Evolutionary conservation across 1,140 invertebrate genomes (phyloP).

Genomic region (Bombus turneri): DNA sequence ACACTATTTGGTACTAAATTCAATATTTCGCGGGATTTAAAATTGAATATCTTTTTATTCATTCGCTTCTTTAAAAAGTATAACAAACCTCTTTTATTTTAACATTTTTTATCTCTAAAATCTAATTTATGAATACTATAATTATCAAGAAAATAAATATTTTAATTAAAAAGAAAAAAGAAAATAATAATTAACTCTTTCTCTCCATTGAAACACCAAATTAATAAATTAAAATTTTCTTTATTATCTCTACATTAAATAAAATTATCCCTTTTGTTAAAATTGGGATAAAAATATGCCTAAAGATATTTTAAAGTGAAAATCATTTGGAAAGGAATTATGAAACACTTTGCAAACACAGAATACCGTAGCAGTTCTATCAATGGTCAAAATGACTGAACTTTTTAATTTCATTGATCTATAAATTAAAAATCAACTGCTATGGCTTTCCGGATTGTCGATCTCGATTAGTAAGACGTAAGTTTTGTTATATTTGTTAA

Average conservation of each 20-base stretch:
- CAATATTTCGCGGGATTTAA: not conserved
- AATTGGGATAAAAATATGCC: not conserved
- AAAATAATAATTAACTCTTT: not conserved
- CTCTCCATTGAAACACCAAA: not conserved
- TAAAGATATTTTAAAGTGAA: not conserved
- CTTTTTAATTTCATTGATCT: not conserved
- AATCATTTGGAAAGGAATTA: not conserved
- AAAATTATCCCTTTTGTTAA: not conserved
- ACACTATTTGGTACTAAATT: not conserved
- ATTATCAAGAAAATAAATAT: not conserved
- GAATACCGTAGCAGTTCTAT: slow-evolving; percentile 43
- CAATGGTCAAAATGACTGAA: not conserved
- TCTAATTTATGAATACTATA: not conserved
- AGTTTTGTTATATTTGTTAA: slow-evolving; percentile 78
- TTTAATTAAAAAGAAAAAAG: no score
- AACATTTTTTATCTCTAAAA: not conserved
- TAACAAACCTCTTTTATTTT: no score
- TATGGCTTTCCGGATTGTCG: slow-evolving; percentile 36
- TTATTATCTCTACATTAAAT: not conserved
- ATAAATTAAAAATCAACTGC: not conserved
- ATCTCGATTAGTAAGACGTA: slow-evolving; percentile 68
- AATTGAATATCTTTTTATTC: not conserved
- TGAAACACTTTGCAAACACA: slow-evolving; percentile 37
- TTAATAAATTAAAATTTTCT: not conserved
- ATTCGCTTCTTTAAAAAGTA: not conserved